Conservation (phyloP, 2,888 invertebrate species). For the Ditylenchus weischeri region DNA sequence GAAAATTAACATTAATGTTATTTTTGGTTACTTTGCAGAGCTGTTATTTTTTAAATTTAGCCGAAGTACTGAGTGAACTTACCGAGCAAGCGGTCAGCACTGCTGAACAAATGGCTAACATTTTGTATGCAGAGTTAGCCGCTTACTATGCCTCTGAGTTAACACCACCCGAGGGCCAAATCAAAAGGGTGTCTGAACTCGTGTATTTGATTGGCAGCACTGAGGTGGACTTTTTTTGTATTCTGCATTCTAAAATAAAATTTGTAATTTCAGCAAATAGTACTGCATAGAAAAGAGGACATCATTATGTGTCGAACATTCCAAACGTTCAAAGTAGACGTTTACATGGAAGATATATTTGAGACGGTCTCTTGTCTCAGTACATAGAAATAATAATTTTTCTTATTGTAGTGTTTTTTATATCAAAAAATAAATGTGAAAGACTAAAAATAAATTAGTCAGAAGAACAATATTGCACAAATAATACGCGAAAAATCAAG, state of each 20-base stretch:
- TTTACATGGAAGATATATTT: slow-evolving; percentile 12
- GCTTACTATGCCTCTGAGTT: slow-evolving; percentile 21
- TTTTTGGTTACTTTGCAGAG: neutral
- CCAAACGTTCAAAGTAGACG: slow-evolving; percentile 6
- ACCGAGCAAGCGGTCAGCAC: slow-evolving; percentile 15
- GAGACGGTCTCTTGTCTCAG: neutral
- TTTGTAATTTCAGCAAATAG: slow-evolving; percentile 1
- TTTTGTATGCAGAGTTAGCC: slow-evolving; percentile 23
- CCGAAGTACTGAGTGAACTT: slow-evolving; percentile 21
- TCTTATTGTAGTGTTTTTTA: too few species aligned
- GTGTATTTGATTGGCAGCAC: slow-evolving; percentile 25
- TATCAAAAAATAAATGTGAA: too few species aligned
- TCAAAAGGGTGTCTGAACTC: slow-evolving; percentile 27
- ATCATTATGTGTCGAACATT: slow-evolving; percentile 7
- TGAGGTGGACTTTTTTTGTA: neutral
- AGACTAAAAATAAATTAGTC: too few species aligned
- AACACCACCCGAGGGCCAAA: slow-evolving; percentile 20
- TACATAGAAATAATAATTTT: too few species aligned
- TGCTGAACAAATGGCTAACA: slow-evolving; percentile 28
- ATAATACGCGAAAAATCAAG: too few species aligned
- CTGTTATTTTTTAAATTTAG: slow-evolving; percentile 11
- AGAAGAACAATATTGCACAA: too few species aligned
- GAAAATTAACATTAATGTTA: too few species aligned
- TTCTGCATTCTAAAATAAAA: neutral
- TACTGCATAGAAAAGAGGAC: slow-evolving; percentile 10